Percentiles rank a stretch among this genome's conserved stretches.
Evolutionary conservation across 2,888 invertebrate genomes (phyloP).

Genomic region (Dendrolimus pini): DNA sequence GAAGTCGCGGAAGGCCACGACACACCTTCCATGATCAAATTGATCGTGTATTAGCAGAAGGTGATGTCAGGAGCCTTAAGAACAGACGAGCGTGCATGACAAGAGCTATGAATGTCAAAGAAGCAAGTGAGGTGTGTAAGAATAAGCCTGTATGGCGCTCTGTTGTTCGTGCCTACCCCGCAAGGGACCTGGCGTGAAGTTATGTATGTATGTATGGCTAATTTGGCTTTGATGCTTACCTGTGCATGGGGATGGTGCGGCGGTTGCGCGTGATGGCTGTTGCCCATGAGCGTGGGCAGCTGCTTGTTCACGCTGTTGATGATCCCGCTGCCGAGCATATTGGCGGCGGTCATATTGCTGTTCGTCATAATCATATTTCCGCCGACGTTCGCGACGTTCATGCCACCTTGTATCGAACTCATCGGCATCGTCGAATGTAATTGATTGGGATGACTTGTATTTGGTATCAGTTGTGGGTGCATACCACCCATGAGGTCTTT

Average conservation of each 20-base stretch:
- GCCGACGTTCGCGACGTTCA: constrained; percentile 80
- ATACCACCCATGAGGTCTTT: constrained; percentile 86
- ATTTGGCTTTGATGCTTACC: constrained; percentile 27
- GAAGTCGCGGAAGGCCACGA: too few relatives aligned
- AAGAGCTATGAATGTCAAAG: too few relatives aligned
- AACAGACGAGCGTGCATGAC: too few relatives aligned
- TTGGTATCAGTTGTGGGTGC: constrained; percentile 84
- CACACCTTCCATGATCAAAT: too few relatives aligned
- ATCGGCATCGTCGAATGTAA: constrained; percentile 79
- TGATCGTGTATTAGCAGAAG: too few relatives aligned
- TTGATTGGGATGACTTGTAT: constrained; percentile 82
- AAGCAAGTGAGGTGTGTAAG: too few relatives aligned
- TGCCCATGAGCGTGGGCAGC: constrained; percentile 79
- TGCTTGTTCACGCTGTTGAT: constrained; percentile 88
- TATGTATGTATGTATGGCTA: background rate
- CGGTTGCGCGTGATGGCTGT: constrained; percentile 63
- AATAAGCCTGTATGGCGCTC: too few relatives aligned
- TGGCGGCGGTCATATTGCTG: constrained; percentile 81
- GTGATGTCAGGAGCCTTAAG: too few relatives aligned
- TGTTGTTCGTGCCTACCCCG: too few relatives aligned
- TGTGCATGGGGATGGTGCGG: constrained; percentile 70
- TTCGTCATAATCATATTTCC: constrained; percentile 89
- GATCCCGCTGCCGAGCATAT: constrained; percentile 84
- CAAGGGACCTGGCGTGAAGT: too few relatives aligned
- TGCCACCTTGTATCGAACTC: constrained; percentile 84